Conservation (phyloP, 2,888 invertebrate genomes). For the Folsomia candida region DNA sequence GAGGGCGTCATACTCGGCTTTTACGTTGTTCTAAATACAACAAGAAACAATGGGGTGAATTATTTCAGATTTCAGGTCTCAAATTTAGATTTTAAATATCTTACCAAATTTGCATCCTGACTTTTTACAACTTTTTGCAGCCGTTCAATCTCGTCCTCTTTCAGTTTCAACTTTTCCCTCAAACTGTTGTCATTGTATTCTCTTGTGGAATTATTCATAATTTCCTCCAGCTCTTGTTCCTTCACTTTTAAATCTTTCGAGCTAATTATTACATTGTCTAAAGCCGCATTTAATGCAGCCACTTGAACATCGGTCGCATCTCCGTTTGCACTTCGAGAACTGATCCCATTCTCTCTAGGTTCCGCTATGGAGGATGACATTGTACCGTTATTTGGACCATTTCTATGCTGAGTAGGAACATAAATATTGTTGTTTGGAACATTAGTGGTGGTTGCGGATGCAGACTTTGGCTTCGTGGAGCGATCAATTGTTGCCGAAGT, state of each 20-base stretch:
- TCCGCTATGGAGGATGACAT: too few relatives aligned
- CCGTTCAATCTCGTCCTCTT: conserved; percentile 52
- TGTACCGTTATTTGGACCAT: too few relatives aligned
- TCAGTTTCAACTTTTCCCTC: conserved; percentile 59
- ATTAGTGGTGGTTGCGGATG: neutral
- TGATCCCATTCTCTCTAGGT: neutral
- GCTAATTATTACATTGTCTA: conserved; percentile 56
- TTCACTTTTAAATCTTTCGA: conserved; percentile 56
- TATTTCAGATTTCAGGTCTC: too few relatives aligned
- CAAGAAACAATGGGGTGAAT: neutral
- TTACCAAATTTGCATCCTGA: conserved; percentile 56
- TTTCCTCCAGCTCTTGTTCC: conserved; percentile 30
- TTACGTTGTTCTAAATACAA: conserved; percentile 17
- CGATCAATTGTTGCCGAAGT: conserved; percentile 25
- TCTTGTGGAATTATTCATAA: conserved; percentile 51
- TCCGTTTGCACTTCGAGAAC: neutral
- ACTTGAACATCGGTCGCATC: conserved; percentile 54
- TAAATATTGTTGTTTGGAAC: neutral
- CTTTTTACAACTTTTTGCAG: conserved; percentile 58
- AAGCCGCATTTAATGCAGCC: conserved; percentile 57
- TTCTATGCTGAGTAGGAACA: neutral
- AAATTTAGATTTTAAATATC: too few relatives aligned
- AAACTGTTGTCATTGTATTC: conserved; percentile 56
- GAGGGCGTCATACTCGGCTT: conserved; percentile 16
- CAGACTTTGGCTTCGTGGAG: conserved; percentile 34